Base-by-base conservation (phyloP, 2,888 invertebrate genomes). In the Ormyrus thymus region DNA sequence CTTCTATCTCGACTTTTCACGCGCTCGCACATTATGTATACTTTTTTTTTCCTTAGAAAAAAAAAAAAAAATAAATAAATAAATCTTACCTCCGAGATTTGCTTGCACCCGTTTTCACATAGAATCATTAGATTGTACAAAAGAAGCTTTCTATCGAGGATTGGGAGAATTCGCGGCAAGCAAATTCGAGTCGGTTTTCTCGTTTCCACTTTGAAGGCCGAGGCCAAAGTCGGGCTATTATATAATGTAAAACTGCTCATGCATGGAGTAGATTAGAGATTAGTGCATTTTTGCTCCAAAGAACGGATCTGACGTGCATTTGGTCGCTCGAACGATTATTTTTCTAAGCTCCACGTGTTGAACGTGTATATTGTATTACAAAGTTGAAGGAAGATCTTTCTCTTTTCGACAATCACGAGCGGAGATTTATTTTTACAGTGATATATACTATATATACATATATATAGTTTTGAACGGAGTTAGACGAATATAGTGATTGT, bases 391-490 rank as follows among this genome's bases (percentile, higher is more conserved):
- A 56, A 59, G 4, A 55, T 43, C 6, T 55, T 66, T 43, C 55
- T 55, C 15, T 59, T 75, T 72, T 66, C 43, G 72, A 72, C 66
- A 72, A 72, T 72, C 77, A 55, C 45, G 48, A 43, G 43, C 29
- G 53, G 53, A 65, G 10, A 66, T 72, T 78, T 78, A 72, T 61
- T 72, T 78, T 78, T 78, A 68, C 66, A 77, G 29, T 29, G 29
- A 29, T 29, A 1, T 29, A 29, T 29, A 29, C n/a, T 4, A 4
- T 10, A 45, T 29, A 50, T 43, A 53, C 45, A 62, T 71, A 48
- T 46, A 70, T 13, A 46, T 55, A 29, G 29, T 29, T 29, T 29
- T 29, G 15, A 9, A 62, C 4, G 29, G 11, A 72, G 71, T 13
- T 10, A 59, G 46, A 61, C 13, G n/a, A 48, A 65, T 51, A 9